Conservation (phyloP, 2,113 vertebrate genomes). For the Petrocephalus microphthalmus region DNA sequence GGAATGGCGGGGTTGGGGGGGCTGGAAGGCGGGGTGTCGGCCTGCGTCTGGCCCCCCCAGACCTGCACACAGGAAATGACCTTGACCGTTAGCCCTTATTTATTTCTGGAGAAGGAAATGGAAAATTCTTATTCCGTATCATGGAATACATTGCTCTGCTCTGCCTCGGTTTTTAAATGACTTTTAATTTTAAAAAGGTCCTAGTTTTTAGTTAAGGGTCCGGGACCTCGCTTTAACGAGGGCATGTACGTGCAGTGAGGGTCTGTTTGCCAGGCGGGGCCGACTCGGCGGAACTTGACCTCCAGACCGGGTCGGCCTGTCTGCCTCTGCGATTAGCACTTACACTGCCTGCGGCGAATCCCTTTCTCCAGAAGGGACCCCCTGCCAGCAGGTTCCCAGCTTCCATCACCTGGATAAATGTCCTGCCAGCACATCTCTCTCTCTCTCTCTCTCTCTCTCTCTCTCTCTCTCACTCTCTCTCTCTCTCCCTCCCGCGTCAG, state of each 20-base stretch:
- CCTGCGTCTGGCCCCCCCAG: not conserved
- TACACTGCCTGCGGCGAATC: not conserved
- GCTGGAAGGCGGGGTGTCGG: not conserved
- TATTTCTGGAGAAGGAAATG: not conserved
- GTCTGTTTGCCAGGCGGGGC: not conserved
- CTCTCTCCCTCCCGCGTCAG: slow-evolving; percentile 1
- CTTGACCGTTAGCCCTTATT: not conserved
- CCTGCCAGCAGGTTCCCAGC: slow-evolving; percentile 19
- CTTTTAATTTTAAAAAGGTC: not conserved
- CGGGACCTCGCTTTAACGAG: not conserved
- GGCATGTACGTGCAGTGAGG: not conserved
- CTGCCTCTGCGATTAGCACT: not conserved
- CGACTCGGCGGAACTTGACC: not conserved
- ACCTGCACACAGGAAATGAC: not conserved
- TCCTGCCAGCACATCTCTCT: slow-evolving; percentile 16
- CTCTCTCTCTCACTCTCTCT: not conserved
- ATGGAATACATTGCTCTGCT: not conserved
- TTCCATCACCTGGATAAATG: slow-evolving; percentile 28
- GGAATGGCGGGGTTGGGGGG: too few species aligned
- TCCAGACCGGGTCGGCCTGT: not conserved
- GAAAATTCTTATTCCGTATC: not conserved
- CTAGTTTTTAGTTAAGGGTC: not conserved
- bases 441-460: not conserved
- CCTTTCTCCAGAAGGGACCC: slow-evolving; percentile 17
- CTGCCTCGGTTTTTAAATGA: not conserved